Conservation (phyloP, 1,140 invertebrate genomes). For the Sipha flava region DNA sequence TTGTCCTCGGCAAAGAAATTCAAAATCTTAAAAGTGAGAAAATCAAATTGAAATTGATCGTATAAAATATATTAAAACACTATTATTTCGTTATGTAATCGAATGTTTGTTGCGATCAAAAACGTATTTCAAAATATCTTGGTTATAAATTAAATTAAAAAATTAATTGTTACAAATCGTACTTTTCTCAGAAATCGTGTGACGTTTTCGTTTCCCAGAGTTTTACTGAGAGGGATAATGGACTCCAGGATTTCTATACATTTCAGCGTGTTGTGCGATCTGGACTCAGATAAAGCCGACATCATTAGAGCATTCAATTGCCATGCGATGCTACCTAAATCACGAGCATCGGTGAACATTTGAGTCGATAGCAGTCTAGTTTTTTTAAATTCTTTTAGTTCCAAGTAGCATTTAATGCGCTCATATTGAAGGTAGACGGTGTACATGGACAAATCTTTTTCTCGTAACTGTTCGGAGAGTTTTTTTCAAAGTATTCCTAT, state of each 20-base stretch:
- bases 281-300: not conserved
- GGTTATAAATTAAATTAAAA: no score
- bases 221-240: not conserved
- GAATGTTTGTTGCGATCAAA: no score
- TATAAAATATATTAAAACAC: no score
- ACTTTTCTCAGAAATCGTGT: not conserved
- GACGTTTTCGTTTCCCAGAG: not conserved
- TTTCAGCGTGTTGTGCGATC: not conserved
- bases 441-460: not conserved
- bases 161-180: not conserved
- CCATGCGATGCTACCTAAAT: not conserved
- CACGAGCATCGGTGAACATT: not conserved
- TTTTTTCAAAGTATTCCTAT: not conserved
- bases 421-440: not conserved
- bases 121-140: no score
- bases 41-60: no score
- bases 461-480: not conserved
- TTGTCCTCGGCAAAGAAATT: not conserved
- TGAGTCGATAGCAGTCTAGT: not conserved
- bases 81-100: no score
- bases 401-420: not conserved
- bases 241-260: not conserved
- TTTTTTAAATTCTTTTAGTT: not conserved
- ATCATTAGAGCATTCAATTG: not conserved
- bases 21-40: not conserved